phyloP scores from a whole-genome alignment of 2,888 invertebrate genomes.

The Drosophila cognata region DNA sequence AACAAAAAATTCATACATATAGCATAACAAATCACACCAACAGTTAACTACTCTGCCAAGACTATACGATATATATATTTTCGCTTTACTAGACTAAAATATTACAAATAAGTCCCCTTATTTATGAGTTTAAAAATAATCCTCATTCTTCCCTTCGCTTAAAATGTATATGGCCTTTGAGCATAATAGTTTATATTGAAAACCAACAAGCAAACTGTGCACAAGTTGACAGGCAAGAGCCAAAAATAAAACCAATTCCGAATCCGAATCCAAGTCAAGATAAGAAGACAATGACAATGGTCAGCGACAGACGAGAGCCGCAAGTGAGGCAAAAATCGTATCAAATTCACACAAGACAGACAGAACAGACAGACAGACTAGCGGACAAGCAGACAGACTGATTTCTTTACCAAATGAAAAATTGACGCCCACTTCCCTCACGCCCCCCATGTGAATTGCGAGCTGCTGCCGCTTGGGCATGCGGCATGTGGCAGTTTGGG shows the following conservation, averaged over 20 bases:
- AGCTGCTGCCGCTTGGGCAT: slow-evolving; percentile 16
- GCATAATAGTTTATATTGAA: slow-evolving; percentile 10
- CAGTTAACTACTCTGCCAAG: slow-evolving; percentile 33
- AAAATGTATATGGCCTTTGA: not conserved
- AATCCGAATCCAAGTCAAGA: slow-evolving; percentile 51
- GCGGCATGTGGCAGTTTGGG: slow-evolving; percentile 18
- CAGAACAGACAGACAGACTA: slow-evolving; percentile 1
- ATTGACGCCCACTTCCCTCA: slow-evolving; percentile 44
- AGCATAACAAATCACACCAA: not conserved
- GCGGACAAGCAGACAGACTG: slow-evolving; percentile 6
- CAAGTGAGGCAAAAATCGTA: slow-evolving; percentile 22
- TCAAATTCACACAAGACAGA: slow-evolving; percentile 47
- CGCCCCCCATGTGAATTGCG: not conserved
- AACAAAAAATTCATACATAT: slow-evolving; percentile 13
- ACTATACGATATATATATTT: not conserved
- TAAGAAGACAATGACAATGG: slow-evolving; percentile 61
- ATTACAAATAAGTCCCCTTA: not conserved
- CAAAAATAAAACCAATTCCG: slow-evolving; percentile 38
- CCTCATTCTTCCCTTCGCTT: not conserved
- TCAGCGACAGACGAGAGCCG: slow-evolving; percentile 34
- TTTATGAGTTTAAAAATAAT: not conserved
- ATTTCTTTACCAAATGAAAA: slow-evolving; percentile 62
- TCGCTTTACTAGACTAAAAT: not conserved
- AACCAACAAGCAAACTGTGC: slow-evolving; percentile 27
- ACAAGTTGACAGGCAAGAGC: slow-evolving; percentile 41